Conservation (phyloP, 2,888 invertebrate genomes). For the Phaonia tiefii region DNA sequence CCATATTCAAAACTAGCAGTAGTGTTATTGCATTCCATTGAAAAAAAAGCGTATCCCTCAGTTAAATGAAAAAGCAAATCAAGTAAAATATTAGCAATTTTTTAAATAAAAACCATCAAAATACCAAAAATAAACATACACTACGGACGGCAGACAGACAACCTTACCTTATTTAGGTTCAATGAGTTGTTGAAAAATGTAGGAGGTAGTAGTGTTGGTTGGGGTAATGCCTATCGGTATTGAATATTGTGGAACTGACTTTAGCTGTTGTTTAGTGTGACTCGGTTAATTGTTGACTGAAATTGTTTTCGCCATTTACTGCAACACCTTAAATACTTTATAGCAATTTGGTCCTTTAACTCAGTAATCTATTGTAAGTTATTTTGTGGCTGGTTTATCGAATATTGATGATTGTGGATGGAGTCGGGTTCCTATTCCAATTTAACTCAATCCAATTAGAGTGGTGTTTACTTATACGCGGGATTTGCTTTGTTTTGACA, state of each 20-base stretch:
- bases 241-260: neutral
- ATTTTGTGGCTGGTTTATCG: neutral
- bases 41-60: neutral
- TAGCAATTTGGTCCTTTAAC: constrained; percentile 51
- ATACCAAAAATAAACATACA: constrained; percentile 13
- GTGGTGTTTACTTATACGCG: constrained; percentile 5
- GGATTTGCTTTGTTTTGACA: constrained; percentile 38
- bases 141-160: neutral
- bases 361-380: constrained; percentile 8
- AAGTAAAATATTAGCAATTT: neutral
- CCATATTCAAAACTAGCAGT: too few relatives aligned
- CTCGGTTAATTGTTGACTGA: constrained; percentile 35
- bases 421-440: constrained; percentile 1
- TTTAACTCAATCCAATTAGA: constrained; percentile 50
- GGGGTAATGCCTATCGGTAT: neutral
- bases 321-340: neutral
- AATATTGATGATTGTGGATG: constrained; percentile 1
- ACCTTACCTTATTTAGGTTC: constrained; percentile 29
- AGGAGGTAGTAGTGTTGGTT: neutral
- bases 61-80: constrained; percentile 3
- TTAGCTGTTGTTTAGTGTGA: neutral
- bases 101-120: neutral
- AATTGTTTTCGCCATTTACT: neutral
- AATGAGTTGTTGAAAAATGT: neutral
- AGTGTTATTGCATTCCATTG: constrained; percentile 6